Base-by-base conservation (phyloP, 1,140 invertebrate genomes). In the Lasioglossum baleicum region DNA sequence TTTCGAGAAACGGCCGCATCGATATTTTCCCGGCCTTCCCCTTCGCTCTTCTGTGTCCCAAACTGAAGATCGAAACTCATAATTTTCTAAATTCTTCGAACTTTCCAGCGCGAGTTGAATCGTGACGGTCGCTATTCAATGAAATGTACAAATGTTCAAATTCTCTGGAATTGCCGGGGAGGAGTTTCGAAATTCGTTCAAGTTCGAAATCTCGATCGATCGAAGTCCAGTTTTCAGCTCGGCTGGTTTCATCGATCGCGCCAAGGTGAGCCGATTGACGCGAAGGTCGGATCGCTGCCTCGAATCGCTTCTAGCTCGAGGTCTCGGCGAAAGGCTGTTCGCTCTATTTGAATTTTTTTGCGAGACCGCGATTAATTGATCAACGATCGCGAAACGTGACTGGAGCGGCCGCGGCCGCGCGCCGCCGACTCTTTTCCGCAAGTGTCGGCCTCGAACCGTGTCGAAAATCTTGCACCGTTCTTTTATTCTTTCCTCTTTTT, bases 1-100 rank as follows among this genome's bases (percentile, higher is more conserved):
- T 79, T 79, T 73, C 76, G 76, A 44, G 76, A 79, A 79, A 71
- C 67, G 67, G 67, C 75, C n/a, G 67, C 77, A 22, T 68, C 64
- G 72, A 80, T 67, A 67, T 75, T 75, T 68, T 53, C 78, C 72
- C 31, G 10, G 44, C 17, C 22, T 48, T 17, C 56, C 17, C 20
- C 53, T 20, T 58, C 17, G 17, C 7, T 58, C 20, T 58, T 58
- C 17, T 58, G 1, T n/a, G 1, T n/a, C 2, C 20, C 56, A 53
- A 15, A 5, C 51, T 0, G 17, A 58, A 15, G 51, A 53, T 53
- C 13, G 15, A 3, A 20, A 17, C 6, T 53, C 51, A 4, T 13
- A 0, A 53, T 53, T 11, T 48, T 11, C 44, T 10, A 48, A 48
- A 48, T 11, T 11, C 44, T 10, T 11, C 10, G 8, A 35, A 35